Percentiles rank a stretch among this genome's conserved stretches.
phyloP scores from a whole-genome alignment of 2,113 vertebrate species.

The Dissostichus mawsoni region DNA sequence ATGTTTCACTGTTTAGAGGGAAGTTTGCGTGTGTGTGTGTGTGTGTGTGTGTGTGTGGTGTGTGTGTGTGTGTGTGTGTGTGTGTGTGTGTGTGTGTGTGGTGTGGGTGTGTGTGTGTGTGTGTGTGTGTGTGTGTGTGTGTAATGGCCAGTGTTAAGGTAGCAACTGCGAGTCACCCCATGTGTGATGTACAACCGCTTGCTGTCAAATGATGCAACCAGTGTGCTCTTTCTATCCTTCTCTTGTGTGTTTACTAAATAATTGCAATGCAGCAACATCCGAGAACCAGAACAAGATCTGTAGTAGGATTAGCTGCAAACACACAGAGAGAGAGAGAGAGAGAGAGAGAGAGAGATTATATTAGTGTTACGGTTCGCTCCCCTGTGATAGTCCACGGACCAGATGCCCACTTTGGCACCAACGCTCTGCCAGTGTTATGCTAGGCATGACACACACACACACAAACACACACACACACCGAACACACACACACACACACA shows the following conservation, averaged over 20 bases:
- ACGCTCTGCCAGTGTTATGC: conserved; percentile 55
- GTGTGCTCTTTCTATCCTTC: background rate
- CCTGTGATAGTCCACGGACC: conserved; percentile 68
- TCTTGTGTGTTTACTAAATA: conserved; percentile 28
- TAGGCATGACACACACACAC: conserved; percentile 31
- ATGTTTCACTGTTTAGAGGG: background rate
- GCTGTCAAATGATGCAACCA: background rate
- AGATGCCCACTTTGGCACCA: conserved; percentile 79
- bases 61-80: no score
- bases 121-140: background rate
- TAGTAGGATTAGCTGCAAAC: conserved; percentile 22
- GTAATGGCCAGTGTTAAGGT: background rate
- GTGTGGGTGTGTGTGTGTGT: no score
- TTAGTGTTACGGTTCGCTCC: conserved; percentile 40
- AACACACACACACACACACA: conserved; percentile 11
- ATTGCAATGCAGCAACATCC: background rate
- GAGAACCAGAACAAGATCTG: conserved; percentile 41
- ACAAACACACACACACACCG: conserved; percentile 29
- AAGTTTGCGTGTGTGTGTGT: no score
- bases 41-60: no score
- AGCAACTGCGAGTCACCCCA: conserved; percentile 23
- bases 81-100: no score
- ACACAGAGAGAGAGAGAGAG: conserved; percentile 22
- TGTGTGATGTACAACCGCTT: background rate
- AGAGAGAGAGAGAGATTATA: conserved; percentile 10